phyloP scores from a whole-genome alignment of 2,113 vertebrate species.

The Hymenochirus boettgeri region DNA sequence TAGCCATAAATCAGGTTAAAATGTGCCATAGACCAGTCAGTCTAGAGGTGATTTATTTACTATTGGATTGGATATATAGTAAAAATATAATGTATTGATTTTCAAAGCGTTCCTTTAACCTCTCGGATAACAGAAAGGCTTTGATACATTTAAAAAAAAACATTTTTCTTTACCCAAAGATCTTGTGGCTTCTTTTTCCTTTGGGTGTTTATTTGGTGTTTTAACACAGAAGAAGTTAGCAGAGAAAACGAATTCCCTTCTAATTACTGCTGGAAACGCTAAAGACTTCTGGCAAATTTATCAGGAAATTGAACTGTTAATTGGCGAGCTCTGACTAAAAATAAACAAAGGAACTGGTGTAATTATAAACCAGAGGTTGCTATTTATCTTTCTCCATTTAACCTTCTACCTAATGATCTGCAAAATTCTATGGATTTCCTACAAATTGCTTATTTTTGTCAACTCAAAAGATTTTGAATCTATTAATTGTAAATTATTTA shows the following conservation, averaged over 20 bases:
- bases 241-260: background rate
- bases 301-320: conserved; percentile 7
- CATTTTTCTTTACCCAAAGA: too few species aligned
- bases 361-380: conserved; percentile 21
- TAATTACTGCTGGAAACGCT: background rate
- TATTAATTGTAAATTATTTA: too few species aligned
- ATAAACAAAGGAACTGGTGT: conserved; percentile 3
- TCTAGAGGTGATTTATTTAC: too few species aligned
- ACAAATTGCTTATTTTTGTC: background rate
- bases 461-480: background rate
- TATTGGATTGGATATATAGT: too few species aligned
- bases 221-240: background rate
- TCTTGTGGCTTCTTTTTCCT: too few species aligned
- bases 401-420: conserved; percentile 27
- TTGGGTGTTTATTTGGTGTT: too few species aligned
- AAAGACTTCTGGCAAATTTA: background rate
- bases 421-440: background rate
- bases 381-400: conserved; percentile 19
- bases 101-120: too few species aligned
- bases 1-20: too few species aligned
- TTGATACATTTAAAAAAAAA: too few species aligned
- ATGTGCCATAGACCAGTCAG: too few species aligned
- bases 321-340: conserved; percentile 22
- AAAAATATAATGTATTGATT: too few species aligned
- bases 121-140: too few species aligned